phyloP scores from a whole-genome alignment of 2,113 vertebrate species.

The Tretioscincus oriximinensis region DNA sequence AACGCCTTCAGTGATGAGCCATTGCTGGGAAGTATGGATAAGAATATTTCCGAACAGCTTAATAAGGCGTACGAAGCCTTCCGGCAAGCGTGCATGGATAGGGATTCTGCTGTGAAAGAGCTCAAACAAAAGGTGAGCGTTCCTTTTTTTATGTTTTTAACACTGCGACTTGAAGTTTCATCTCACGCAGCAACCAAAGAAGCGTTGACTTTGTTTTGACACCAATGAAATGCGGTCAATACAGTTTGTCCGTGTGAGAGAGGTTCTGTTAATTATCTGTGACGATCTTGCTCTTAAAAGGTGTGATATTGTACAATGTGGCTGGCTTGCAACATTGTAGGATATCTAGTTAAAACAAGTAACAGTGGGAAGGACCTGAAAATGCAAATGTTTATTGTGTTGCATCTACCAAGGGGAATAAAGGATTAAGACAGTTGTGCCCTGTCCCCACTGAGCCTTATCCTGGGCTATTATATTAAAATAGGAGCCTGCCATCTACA shows the following conservation, averaged over 20 bases:
- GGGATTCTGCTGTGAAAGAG: constrained; percentile 85
- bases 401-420: background rate
- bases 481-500: no score
- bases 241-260: constrained; percentile 26
- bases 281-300: constrained; percentile 25
- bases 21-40: constrained; percentile 90
- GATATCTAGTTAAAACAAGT: background rate
- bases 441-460: background rate
- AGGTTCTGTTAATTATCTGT: constrained; percentile 39
- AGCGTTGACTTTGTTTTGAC: constrained; percentile 34
- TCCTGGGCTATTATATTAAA: no score
- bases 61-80: constrained; percentile 98
- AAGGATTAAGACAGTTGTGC: background rate
- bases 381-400: background rate
- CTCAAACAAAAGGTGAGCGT: constrained; percentile 86
- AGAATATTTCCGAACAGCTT: constrained; percentile 94
- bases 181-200: background rate
- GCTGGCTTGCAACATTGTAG: background rate
- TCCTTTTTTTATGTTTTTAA: constrained; percentile 29
- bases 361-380: background rate
- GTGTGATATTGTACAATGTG: constrained; percentile 13
- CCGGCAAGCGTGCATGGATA: constrained; percentile 92
- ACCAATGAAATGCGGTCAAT: constrained; percentile 11
- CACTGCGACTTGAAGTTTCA: background rate
- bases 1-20: constrained; percentile 86